phyloP scores from a whole-genome alignment of 2,797 vertebrate genomes.

The Lutjanus campechanus region DNA sequence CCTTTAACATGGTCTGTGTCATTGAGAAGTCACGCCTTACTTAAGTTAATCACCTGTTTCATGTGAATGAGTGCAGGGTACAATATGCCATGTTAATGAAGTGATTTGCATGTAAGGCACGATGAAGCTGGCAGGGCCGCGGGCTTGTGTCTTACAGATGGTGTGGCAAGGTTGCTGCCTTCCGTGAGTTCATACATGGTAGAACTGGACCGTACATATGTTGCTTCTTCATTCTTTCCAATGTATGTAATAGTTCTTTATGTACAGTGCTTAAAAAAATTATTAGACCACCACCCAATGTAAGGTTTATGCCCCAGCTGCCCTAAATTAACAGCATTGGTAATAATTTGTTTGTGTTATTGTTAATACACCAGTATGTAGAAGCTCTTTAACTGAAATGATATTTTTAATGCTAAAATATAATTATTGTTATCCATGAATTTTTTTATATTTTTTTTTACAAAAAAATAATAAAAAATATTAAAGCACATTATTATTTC shows the following conservation, averaged over 20 bases:
- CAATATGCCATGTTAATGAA: constrained; percentile 25
- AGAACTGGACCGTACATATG: neutral
- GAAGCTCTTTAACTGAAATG: too few species aligned
- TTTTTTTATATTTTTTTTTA: too few species aligned
- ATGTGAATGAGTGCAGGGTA: constrained; percentile 1
- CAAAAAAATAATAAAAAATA: too few species aligned
- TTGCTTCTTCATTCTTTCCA: neutral
- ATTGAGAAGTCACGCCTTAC: constrained; percentile 15
- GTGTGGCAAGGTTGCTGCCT: neutral
- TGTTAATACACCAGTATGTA: too few species aligned
- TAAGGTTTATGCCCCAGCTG: too few species aligned
- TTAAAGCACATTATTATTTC: too few species aligned
- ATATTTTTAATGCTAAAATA: too few species aligned
- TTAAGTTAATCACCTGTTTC: constrained; percentile 31
- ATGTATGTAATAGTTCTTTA: neutral
- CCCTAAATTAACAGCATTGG: too few species aligned
- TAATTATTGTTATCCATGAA: too few species aligned
- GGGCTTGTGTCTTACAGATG: constrained; percentile 11
- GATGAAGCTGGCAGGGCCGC: neutral
- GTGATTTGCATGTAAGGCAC: constrained; percentile 32
- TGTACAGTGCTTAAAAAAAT: too few species aligned
- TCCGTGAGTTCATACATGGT: neutral
- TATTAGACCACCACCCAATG: too few species aligned
- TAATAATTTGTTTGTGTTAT: too few species aligned
- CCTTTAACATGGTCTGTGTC: constrained; percentile 39